phyloP scores from a whole-genome alignment of 2,797 vertebrate genomes.

The Cichlasoma orientale region DNA sequence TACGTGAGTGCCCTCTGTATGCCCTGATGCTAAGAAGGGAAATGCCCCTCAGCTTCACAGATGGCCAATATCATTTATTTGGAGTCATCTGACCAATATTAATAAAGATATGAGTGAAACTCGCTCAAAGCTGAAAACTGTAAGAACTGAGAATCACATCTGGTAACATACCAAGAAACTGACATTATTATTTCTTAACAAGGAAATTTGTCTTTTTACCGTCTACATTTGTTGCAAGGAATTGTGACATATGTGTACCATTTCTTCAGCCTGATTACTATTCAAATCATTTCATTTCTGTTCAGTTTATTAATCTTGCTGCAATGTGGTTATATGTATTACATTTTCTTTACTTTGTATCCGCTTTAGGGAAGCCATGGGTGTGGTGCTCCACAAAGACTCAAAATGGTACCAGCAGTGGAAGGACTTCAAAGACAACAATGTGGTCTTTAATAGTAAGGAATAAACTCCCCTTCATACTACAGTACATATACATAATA shows the following conservation, averaged over 20 bases:
- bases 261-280: background rate
- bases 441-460: conserved; percentile 95
- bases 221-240: background rate
- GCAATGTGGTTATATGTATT: background rate
- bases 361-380: conserved; percentile 87
- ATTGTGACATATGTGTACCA: background rate
- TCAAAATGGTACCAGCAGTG: conserved; percentile 98
- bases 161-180: background rate
- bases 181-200: background rate
- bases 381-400: conserved; percentile 95
- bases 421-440: conserved; percentile 99
- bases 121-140: background rate
- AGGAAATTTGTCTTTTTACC: background rate
- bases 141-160: background rate
- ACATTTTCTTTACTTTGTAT: conserved; percentile 3
- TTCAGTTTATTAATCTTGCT: background rate
- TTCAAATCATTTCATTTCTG: background rate
- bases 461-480: background rate
- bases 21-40: conserved; percentile 7
- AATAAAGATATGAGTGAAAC: background rate
- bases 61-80: background rate
- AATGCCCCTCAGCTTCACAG: background rate
- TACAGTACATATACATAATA: background rate
- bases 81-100: background rate
- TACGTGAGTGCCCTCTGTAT: conserved; percentile 72